These are phyloP conservation scores for Ivindomyrus marchei DNA, from an alignment of 2,113 vertebrate species.

Conservation along the genomic window DNA sequence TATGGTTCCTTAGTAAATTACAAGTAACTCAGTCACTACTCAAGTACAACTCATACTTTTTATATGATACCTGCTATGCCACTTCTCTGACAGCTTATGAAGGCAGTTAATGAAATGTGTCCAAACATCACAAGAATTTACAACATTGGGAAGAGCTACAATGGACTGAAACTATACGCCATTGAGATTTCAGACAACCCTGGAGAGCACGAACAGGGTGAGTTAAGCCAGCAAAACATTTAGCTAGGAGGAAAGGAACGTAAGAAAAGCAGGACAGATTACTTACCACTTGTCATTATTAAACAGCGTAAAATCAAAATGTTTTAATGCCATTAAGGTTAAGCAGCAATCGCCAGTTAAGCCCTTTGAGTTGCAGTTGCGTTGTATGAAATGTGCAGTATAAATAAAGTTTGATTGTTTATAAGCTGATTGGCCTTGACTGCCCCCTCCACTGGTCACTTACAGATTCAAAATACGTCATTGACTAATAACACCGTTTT, in stretches of 20 bases:
- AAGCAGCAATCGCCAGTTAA: not conserved
- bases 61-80: not conserved
- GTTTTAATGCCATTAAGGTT: not conserved
- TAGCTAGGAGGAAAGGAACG: not conserved
- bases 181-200: slow-evolving; percentile 93
- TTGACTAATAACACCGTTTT: not conserved
- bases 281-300: not conserved
- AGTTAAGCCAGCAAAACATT: slow-evolving; percentile 41
- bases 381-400: not conserved
- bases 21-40: not conserved
- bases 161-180: slow-evolving; percentile 85
- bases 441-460: not conserved
- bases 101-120: slow-evolving; percentile 93
- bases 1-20: not conserved
- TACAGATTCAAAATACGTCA: not conserved
- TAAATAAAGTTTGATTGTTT: not conserved
- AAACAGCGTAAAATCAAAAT: not conserved
- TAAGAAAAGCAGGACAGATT: not conserved
- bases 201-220: slow-evolving; percentile 90
- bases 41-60: not conserved
- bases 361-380: not conserved
- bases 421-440: not conserved
- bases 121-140: slow-evolving; percentile 95
- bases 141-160: slow-evolving; percentile 91
- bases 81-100: slow-evolving; percentile 76